Conservation (phyloP, 2,113 vertebrate genomes). For the Leucosticte australis region DNA sequence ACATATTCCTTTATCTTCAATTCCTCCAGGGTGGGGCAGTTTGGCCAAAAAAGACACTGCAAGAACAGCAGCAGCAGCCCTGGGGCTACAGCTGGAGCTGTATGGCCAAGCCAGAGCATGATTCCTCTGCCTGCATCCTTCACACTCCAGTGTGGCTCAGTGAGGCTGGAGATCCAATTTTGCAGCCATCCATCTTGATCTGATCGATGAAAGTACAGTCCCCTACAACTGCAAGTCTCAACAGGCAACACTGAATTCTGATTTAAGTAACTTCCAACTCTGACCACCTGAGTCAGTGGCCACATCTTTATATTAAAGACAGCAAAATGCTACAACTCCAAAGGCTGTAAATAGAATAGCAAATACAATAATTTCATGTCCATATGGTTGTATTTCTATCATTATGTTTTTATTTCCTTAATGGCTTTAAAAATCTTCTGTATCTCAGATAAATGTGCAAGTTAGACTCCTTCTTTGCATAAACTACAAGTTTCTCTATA, state of each 20-base stretch:
- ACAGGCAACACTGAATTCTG: background rate
- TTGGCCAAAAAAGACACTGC: background rate
- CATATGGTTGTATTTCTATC: background rate
- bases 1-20: background rate
- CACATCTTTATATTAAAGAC: background rate
- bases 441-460: background rate
- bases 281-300: background rate
- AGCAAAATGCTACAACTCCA: background rate
- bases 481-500: background rate
- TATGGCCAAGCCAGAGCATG: background rate
- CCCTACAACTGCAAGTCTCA: background rate
- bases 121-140: background rate
- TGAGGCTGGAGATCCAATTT: background rate
- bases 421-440: background rate
- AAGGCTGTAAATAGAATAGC: background rate
- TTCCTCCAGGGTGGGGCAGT: background rate
- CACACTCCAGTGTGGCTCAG: background rate
- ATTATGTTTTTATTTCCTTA: constrained; percentile 7
- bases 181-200: constrained; percentile 1
- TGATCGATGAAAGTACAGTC: background rate
- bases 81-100: background rate
- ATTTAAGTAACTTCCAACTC: background rate
- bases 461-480: background rate
- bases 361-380: background rate
- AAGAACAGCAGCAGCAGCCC: background rate